phyloP scores from a whole-genome alignment of 2,113 vertebrate genomes.

The Propithecus coquereli region DNA sequence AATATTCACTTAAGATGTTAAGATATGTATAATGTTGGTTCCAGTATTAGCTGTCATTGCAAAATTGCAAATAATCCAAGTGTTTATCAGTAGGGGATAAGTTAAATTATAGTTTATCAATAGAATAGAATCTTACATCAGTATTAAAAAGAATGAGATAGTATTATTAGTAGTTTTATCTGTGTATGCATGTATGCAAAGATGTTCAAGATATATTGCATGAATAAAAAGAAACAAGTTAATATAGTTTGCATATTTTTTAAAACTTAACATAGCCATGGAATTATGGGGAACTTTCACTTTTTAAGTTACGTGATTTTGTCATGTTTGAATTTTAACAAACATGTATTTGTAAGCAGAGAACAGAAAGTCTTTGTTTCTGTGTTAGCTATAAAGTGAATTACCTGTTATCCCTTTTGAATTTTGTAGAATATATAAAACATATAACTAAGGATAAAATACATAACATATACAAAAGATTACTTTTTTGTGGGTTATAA shows the following conservation, averaged over 20 bases:
- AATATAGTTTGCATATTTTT: not conserved
- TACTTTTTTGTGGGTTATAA: not conserved
- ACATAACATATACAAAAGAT: not conserved
- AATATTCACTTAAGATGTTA: not conserved
- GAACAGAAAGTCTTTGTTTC: not conserved
- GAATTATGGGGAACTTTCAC: not conserved
- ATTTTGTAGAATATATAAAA: not conserved
- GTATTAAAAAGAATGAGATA: not conserved
- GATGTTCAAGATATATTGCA: not conserved
- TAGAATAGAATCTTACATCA: not conserved
- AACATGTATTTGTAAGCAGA: not conserved
- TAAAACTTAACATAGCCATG: not conserved
- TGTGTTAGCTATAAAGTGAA: not conserved
- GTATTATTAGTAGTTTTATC: not conserved
- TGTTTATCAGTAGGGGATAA: not conserved
- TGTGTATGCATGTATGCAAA: not conserved
- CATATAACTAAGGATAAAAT: not conserved
- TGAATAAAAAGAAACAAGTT: conserved; percentile 3
- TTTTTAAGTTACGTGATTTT: not conserved
- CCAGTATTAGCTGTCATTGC: not conserved
- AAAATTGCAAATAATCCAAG: conserved; percentile 10
- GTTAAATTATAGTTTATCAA: not conserved
- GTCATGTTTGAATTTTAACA: not conserved
- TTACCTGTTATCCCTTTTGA: not conserved
- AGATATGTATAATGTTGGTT: not conserved